Conservation (phyloP, 53 echinoderm and acorn worm genomes). For the Echinarachnius parma region DNA sequence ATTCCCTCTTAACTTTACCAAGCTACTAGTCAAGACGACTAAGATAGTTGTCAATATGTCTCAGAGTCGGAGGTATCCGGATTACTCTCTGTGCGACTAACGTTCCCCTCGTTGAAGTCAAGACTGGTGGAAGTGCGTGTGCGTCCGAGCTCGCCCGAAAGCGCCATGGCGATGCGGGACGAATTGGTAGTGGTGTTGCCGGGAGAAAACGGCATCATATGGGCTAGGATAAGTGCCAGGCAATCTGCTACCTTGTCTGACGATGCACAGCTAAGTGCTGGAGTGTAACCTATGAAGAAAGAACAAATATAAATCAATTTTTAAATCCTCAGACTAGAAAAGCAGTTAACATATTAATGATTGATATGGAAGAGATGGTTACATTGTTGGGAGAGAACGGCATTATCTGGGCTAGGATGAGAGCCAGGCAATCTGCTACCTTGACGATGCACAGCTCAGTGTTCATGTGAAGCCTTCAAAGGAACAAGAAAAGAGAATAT, state of each 20-base stretch:
- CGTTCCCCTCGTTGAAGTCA: conserved; percentile 83
- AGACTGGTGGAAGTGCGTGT: conserved; percentile 72
- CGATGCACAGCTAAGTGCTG: conserved; percentile 96
- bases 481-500: too few species aligned
- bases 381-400: conserved; percentile 90
- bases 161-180: conserved; percentile 89
- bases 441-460: conserved; percentile 91
- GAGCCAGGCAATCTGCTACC: conserved; percentile 93
- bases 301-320: too few species aligned
- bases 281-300: conserved; percentile 99
- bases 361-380: conserved; percentile 59
- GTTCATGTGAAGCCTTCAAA: conserved; percentile 90
- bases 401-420: conserved; percentile 98
- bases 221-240: conserved; percentile 93
- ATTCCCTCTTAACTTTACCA: too few species aligned
- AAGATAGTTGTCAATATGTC: conserved; percentile 77
- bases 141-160: conserved; percentile 86
- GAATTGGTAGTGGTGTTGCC: conserved; percentile 76
- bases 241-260: conserved; percentile 95
- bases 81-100: conserved; percentile 86
- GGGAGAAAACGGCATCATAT: conserved; percentile 98
- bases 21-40: too few species aligned
- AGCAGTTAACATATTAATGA: too few species aligned
- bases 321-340: too few species aligned
- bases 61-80: conserved; percentile 97